A percentile compares a stretch with the other conserved stretches of the same genome.
Conservation (phyloP, 2,888 invertebrate genomes). For the Torymus aiolomorphi region DNA sequence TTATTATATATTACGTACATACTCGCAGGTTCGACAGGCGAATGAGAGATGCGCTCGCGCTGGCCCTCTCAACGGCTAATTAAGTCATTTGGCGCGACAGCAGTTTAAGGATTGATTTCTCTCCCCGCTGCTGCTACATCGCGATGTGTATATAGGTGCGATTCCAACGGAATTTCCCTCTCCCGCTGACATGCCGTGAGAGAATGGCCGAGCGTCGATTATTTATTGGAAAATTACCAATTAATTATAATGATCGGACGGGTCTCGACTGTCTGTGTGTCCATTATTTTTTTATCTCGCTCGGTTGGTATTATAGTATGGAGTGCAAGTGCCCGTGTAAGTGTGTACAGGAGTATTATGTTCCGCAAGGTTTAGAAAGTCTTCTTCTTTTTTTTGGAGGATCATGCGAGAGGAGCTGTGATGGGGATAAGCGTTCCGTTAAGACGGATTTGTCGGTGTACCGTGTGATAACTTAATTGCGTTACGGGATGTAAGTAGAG, state of each 20-base stretch:
- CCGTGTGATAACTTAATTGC: too few relatives aligned
- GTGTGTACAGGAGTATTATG: background rate
- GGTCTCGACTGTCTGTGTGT: background rate
- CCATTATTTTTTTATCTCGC: too few relatives aligned
- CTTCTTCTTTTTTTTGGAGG: background rate
- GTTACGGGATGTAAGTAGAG: too few relatives aligned
- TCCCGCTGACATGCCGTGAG: slow-evolving; percentile 1
- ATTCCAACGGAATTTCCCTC: background rate
- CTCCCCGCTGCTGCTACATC: background rate
- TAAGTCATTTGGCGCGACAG: slow-evolving; percentile 52
- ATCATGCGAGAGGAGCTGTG: too few relatives aligned
- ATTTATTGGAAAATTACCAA: slow-evolving; percentile 52
- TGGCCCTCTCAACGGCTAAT: slow-evolving; percentile 45
- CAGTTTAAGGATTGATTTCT: slow-evolving; percentile 52
- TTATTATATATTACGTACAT: slow-evolving; percentile 23
- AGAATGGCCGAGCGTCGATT: slow-evolving; percentile 34
- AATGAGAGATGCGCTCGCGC: slow-evolving; percentile 41
- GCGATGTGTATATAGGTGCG: background rate
- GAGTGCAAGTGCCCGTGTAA: background rate
- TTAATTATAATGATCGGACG: slow-evolving; percentile 44
- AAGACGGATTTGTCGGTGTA: too few relatives aligned
- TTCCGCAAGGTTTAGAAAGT: background rate
- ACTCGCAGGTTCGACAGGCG: slow-evolving; percentile 18
- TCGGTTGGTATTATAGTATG: too few relatives aligned
- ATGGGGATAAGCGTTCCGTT: too few relatives aligned